Conservation (phyloP, 2,888 invertebrate species). For the Calameuta pallipes region DNA sequence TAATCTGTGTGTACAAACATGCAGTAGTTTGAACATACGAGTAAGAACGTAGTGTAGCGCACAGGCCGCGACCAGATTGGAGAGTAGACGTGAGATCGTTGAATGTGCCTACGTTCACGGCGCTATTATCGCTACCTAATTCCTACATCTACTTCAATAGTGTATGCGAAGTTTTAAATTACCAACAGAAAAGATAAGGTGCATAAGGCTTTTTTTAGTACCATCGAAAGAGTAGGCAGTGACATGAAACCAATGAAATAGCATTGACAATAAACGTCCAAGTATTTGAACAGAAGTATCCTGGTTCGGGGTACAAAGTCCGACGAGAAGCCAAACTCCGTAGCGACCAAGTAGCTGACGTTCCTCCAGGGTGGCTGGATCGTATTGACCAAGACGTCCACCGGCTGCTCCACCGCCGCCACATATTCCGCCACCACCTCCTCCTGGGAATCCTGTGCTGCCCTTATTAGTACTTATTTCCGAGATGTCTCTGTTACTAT, state of each 20-base stretch:
- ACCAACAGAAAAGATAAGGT: slow-evolving; percentile 66
- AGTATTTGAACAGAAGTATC: slow-evolving; percentile 83
- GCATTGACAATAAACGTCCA: slow-evolving; percentile 92
- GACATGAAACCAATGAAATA: slow-evolving; percentile 99
- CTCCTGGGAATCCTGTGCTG: slow-evolving; percentile 62
- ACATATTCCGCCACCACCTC: slow-evolving; percentile 60
- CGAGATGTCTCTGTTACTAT: slow-evolving; percentile 69
- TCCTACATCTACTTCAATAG: slow-evolving; percentile 59
- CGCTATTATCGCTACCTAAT: slow-evolving; percentile 45
- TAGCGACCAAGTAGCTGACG: slow-evolving; percentile 91
- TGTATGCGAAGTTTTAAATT: slow-evolving; percentile 62
- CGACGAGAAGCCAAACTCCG: slow-evolving; percentile 97
- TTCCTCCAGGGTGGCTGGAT: slow-evolving; percentile 77
- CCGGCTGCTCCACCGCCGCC: slow-evolving; percentile 67
- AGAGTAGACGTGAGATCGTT: slow-evolving; percentile 13
- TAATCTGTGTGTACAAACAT: neutral
- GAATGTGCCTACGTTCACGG: slow-evolving; percentile 53
- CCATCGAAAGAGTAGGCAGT: slow-evolving; percentile 97
- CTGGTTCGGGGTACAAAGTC: slow-evolving; percentile 85
- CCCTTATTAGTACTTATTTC: slow-evolving; percentile 63
- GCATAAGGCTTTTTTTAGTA: slow-evolving; percentile 68
- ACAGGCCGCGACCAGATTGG: neutral
- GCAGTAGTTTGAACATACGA: neutral
- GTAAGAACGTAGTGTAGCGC: neutral
- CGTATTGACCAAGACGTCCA: slow-evolving; percentile 46